Conservation (phyloP, 2,113 vertebrate genomes). For the Cololabis saira region DNA sequence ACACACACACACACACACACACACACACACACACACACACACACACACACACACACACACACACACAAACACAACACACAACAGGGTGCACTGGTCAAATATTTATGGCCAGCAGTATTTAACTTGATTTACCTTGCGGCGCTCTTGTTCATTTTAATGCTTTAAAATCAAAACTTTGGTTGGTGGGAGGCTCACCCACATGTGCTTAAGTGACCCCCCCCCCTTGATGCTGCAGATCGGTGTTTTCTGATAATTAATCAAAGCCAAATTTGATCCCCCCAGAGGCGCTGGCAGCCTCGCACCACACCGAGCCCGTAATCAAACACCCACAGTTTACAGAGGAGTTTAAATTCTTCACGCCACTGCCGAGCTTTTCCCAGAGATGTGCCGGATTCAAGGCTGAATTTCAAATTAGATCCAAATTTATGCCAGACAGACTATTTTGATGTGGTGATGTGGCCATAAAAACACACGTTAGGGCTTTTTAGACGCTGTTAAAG, state of each 20-base stretch:
- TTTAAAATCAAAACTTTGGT: conserved; percentile 26
- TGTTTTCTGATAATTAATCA: neutral
- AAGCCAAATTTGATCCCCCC: neutral
- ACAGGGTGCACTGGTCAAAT: conserved; percentile 58
- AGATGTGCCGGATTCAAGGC: neutral
- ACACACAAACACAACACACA: conserved; percentile 4
- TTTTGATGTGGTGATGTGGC: neutral
- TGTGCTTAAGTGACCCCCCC: neutral
- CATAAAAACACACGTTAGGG: neutral
- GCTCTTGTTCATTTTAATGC: conserved; percentile 21
- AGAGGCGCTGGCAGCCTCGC: neutral
- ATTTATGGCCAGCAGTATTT: conserved; percentile 63
- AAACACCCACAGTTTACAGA: conserved; percentile 5
- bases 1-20: conserved; percentile 1
- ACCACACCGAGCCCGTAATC: conserved; percentile 9
- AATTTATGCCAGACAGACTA: neutral
- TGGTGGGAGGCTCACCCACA: neutral
- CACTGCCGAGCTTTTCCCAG: neutral
- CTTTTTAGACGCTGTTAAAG: neutral
- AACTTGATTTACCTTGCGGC: conserved; percentile 62
- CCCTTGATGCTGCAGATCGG: neutral
- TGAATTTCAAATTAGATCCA: neutral
- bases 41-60: conserved; percentile 2
- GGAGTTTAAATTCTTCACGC: neutral
- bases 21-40: conserved; percentile 2